A percentile compares a stretch with the other conserved stretches of the same genome.
These are phyloP conservation scores for Coptodon rendalli DNA, from an alignment of 2,113 vertebrate genomes.

Conservation along the genomic window DNA sequence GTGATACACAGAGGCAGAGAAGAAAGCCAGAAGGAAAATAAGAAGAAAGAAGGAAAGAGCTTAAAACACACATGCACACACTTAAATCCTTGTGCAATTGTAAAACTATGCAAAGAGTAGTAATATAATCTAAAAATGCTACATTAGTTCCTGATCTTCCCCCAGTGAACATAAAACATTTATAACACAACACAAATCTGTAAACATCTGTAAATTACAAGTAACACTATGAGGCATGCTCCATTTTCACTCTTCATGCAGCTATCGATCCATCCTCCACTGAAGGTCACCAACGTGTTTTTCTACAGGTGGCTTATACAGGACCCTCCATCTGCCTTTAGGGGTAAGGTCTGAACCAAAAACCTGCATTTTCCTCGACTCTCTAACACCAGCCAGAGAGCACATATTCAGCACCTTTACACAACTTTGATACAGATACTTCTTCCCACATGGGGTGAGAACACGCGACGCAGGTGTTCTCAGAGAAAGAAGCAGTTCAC, in stretches of 20 bases:
- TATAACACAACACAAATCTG: not conserved
- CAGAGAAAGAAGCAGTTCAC: not conserved
- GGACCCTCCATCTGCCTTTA: not conserved
- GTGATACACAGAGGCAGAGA: not conserved
- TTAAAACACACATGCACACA: not conserved
- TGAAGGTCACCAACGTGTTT: accelerated
- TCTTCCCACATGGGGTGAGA: not conserved
- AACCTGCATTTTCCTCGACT: accelerated
- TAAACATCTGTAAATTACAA: not conserved
- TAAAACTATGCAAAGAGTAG: not conserved
- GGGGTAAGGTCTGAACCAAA: not conserved
- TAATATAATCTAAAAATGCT: not conserved
- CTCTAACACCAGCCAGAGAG: not conserved
- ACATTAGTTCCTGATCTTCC: not conserved
- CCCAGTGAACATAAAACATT: not conserved
- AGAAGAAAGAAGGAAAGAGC: not conserved
- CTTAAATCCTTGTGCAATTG: not conserved
- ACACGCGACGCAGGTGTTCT: not conserved
- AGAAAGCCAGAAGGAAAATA: not conserved
- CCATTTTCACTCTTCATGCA: not conserved
- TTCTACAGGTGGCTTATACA: not conserved
- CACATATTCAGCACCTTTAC: not conserved
- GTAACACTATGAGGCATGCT: not conserved
- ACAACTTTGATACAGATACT: not conserved
- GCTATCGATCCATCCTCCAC: not conserved